Base-by-base conservation (phyloP, 2,888 invertebrate genomes). In the Notodonta dromedarius region DNA sequence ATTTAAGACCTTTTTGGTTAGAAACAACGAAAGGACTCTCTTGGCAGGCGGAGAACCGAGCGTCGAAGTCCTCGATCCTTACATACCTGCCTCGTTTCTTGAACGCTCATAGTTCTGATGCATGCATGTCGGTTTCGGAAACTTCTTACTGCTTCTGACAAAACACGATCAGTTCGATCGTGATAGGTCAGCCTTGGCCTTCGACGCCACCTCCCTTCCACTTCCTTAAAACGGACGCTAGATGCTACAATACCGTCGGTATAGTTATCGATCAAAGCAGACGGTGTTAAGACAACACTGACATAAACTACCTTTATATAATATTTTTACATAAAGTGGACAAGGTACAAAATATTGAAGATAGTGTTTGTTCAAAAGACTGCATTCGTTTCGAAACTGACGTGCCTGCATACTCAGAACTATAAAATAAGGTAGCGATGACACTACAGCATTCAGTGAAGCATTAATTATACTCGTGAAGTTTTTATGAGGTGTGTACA, bases 61-160 rank as follows among this genome's bases (percentile, higher is more conserved):
- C 24, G 16, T 5, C 39, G 11, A 44, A 12, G 16, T 24, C 24
- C 56, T 56, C 56, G 56, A 56, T 56, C 56, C 56, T 44, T 44
- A 56, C 56, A 24, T 56, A 56, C 56, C 56, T 56, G 44, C 56
- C 56, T 56, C 12, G 56, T 24, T 44, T 56, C 56, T 56, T 56
- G 42, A 13, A 56, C 44, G 40, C 44, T 44, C 56, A 56, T 44
- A 56, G 56, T 56, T 56, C 44, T 14, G 16, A 56, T 56, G 56
- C 56, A 56, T 56, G 56, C 56, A 56, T 44, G 56, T 44, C 56
- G 56, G 56, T 56, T 56, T 56, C 56, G 56, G 56, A 56, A 56
- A 44, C 56, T 44, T 44, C 56, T 56, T 16, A 44, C 56, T 56
- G 44, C 56, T 24, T 56, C 44, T 56, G 56, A 44, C 56, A 56